Evolutionary conservation across 2,113 vertebrate species (phyloP), one percentile per base, ranked within the genome.

Genomic region (Antigone vipio): DNA sequence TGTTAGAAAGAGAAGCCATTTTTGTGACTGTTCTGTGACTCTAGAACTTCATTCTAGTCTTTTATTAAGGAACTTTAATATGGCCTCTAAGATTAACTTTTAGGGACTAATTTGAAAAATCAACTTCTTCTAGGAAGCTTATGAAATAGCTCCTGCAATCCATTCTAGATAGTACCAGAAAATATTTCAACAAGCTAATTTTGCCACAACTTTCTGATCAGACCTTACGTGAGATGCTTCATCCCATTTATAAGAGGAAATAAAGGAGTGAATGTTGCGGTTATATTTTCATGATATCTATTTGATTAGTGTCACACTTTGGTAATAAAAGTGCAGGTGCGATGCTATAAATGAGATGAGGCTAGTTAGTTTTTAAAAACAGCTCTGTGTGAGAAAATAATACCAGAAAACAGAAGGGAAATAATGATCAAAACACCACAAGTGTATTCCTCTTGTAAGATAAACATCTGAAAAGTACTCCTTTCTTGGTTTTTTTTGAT

Each of bases 401-500:
- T 81, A 49, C 40, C 32, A 24, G 59, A 64, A 66, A 66, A 50
- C 26, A n/a, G 76, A 45, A 42, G n/a, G 49, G 42, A 80, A n/a
- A 42, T 52, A 60, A 52, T 45, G n/a, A 42, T 71, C 45, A 44
- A 40, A 75, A 49, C 20, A 15, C 17, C 44, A 34, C 29, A 62
- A 55, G n/a, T 44, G 24, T 75, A 23, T 58, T 88, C 35, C 63
- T 95, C 44, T 11, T 40, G 15, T 87, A 74, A 92, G 53, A 38
- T 89, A 32, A 71, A 82, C 67, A 59, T 94, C 84, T 91, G 42
- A 73, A 73, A 64, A 44, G 35, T 95, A 89, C 87, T 91, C 15
- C 53, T 75, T 97, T 88, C 68, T 72, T 69, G 58, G 95, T 59
- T 66, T 96, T 96, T 97, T 95, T 77, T 27, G 69, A 11, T 96